phyloP scores from a whole-genome alignment of 2,888 invertebrate genomes.

The Mesoligia furuncula region DNA sequence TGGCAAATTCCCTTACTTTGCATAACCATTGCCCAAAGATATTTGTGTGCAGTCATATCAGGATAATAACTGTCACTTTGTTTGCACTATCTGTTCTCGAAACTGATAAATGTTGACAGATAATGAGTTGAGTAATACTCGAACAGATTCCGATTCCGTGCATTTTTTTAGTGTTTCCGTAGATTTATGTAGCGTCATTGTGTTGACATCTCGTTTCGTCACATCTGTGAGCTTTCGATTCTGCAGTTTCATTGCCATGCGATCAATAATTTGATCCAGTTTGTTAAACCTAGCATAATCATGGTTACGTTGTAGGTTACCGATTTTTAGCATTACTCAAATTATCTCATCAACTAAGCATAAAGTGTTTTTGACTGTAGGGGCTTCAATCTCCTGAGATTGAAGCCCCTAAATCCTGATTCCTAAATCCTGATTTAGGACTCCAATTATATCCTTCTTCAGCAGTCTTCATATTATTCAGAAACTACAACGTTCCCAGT shows the following conservation, averaged over 20 bases:
- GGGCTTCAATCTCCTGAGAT: not conserved
- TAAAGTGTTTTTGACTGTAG: not conserved
- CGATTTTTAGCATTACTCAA: not conserved
- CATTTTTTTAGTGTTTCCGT: constrained; percentile 1
- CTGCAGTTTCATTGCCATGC: not conserved
- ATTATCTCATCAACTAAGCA: not conserved
- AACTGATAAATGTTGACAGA: constrained; percentile 45
- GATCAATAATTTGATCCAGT: not conserved
- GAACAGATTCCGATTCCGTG: constrained; percentile 8
- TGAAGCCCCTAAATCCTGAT: too few species aligned
- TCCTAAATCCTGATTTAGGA: too few species aligned
- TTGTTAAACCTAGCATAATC: not conserved
- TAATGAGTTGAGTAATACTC: constrained; percentile 30
- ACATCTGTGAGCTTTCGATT: not conserved
- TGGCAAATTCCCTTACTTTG: constrained; percentile 36
- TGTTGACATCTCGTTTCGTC: not conserved
- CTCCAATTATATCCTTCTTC: not conserved
- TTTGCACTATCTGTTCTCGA: constrained; percentile 44
- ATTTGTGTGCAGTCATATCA: constrained; percentile 46
- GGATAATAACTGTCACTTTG: constrained; percentile 37
- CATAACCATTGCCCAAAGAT: constrained; percentile 33
- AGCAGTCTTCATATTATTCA: not conserved
- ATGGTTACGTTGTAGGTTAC: not conserved
- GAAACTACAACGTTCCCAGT: constrained; percentile 3
- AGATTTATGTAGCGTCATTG: not conserved